Conservation (phyloP, 2,888 invertebrate genomes). For the Alitta virens region DNA sequence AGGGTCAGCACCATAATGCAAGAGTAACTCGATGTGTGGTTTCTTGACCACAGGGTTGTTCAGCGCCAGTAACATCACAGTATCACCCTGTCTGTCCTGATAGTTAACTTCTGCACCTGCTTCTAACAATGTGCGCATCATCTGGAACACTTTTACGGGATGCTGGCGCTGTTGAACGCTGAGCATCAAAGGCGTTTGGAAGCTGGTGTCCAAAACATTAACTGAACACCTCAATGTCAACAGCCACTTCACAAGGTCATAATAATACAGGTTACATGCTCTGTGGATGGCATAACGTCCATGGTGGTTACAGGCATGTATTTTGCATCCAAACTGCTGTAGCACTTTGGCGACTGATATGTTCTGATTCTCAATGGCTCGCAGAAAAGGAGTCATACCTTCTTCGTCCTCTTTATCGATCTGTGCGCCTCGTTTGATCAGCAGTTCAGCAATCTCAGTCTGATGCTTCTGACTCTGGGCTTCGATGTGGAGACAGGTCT, state of each 20-base stretch:
- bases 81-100: constrained; percentile 22
- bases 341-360: constrained; percentile 12
- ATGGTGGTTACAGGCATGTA: background rate
- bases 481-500: constrained; percentile 19
- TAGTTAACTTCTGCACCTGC: constrained; percentile 13
- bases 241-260: constrained; percentile 21
- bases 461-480: constrained; percentile 9
- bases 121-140: constrained; percentile 19
- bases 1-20: constrained; percentile 18
- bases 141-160: constrained; percentile 12
- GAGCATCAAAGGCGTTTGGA: constrained; percentile 24
- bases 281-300: constrained; percentile 19
- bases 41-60: constrained; percentile 20
- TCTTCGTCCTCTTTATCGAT: constrained; percentile 16
- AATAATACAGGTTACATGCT: constrained; percentile 12
- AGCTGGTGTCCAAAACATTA: constrained; percentile 7
- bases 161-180: constrained; percentile 11
- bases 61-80: constrained; percentile 19
- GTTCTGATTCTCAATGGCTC: constrained; percentile 21
- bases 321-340: constrained; percentile 8
- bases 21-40: constrained; percentile 23
- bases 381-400: constrained; percentile 21
- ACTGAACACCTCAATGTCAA: constrained; percentile 7
- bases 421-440: constrained; percentile 9
- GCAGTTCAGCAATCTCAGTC: background rate